phyloP scores from a whole-genome alignment of 2,113 vertebrate genomes.

The Rynchops niger region DNA sequence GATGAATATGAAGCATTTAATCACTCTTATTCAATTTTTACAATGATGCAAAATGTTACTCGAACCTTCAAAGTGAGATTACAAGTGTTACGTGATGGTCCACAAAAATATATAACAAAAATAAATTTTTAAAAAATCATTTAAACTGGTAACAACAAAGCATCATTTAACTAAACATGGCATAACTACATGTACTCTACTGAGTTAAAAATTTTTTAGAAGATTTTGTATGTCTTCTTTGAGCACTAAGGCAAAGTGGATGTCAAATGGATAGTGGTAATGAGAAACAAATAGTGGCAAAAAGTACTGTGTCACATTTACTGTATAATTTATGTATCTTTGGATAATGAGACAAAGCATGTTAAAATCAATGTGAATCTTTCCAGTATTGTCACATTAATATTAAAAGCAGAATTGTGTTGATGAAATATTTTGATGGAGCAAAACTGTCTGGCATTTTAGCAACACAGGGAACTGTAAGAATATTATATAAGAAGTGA shows the following conservation, averaged over 20 bases:
- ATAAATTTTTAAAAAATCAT: fast-evolving
- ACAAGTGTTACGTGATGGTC: background rate
- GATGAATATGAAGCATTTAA: background rate
- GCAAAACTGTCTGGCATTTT: background rate
- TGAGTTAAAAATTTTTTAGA: background rate
- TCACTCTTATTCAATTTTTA: background rate
- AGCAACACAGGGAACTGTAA: background rate
- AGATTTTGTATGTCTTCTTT: background rate
- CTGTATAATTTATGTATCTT: background rate
- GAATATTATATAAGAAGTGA: background rate
- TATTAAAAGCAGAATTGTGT: background rate
- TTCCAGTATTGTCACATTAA: background rate
- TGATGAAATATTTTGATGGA: background rate
- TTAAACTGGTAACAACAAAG: background rate
- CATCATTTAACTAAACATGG: background rate
- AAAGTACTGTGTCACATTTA: background rate
- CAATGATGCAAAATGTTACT: background rate
- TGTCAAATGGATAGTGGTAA: background rate
- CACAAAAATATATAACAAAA: background rate
- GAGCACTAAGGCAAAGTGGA: background rate
- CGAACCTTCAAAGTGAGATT: background rate
- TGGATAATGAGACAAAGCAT: background rate
- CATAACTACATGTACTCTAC: background rate
- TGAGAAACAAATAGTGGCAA: background rate
- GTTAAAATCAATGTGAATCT: background rate